Base-by-base conservation (phyloP, 2,888 invertebrate species). In the Hedychridium roseum region DNA sequence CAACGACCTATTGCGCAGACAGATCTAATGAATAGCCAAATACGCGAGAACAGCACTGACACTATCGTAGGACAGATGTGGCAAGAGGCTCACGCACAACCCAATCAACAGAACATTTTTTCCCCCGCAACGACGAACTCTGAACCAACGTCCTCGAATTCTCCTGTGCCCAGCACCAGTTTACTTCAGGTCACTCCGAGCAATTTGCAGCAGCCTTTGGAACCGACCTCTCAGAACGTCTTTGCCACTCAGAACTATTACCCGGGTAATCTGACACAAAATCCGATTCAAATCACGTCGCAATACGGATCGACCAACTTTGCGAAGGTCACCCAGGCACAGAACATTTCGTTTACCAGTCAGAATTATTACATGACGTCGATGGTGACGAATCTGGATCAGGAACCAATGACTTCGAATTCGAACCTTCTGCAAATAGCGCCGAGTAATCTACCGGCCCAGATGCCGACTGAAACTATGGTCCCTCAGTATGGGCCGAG, bases 61-160 rank as follows among this genome's bases (percentile, higher is more conserved):
- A 54, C 63, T 1, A 69, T 73, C 18, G 70, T 76, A 1, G 68
- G 70, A 1, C 76, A 77, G 35, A 74, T 74, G 36, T 77, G 76
- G 71, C 75, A 75, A 14, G 76, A 76, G 27, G 50, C 63, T 3
- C 72, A 72, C 17, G 40, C 32, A n/a, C 50, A 54, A 4, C 37
- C 46, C 1, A 35, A 57, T 0, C 68, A 57, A 26, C 54, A 52
- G n/a, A 59, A 45, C 16, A 36, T 49, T 18, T 60, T 54, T 12
- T 6, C 46, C 3, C 27, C 14, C 7, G 7, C n/a, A 42, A 42
- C n/a, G 17, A 16, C 28, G n/a, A 9, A n/a, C 30, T 30, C 28
- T 31, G 7, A 31, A 12, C 6, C 7, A 2, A 11, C 15, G 9
- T 20, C 26, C 15, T 20, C 41, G 51, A 5, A 2, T 23, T 11